These are phyloP conservation scores for Andrena cerasifolii DNA, from an alignment of 1,140 invertebrate species.

Conservation along the genomic window DNA sequence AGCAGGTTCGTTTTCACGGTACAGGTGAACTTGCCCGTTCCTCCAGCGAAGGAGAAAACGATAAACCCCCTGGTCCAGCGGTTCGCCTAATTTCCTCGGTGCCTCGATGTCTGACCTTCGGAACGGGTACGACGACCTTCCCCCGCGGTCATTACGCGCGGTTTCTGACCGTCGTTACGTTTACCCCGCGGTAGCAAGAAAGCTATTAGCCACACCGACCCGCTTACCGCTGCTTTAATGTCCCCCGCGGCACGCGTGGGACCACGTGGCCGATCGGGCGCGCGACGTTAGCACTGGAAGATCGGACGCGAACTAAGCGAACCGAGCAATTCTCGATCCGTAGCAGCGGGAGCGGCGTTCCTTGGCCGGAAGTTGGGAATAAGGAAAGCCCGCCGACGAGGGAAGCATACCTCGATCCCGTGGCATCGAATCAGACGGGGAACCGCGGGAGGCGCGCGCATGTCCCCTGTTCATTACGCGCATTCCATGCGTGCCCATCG, in stretches of 20 bases:
- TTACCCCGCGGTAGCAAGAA: background rate
- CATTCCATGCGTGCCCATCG: background rate
- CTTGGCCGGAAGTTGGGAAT: background rate
- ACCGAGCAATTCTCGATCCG: background rate
- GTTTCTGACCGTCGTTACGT: background rate
- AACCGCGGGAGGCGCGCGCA: background rate
- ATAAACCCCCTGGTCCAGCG: background rate
- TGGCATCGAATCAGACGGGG: background rate
- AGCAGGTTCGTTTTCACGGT: background rate
- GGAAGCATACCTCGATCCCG: background rate
- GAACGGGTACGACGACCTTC: background rate
- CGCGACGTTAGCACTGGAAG: background rate
- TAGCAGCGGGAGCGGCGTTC: background rate
- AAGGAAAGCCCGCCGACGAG: background rate
- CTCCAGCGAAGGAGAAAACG: too few species aligned
- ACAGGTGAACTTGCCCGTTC: constrained; percentile 1
- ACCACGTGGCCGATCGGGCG: constrained; percentile 36
- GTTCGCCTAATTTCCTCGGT: constrained; percentile 13
- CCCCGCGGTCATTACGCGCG: background rate
- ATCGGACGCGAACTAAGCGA: background rate
- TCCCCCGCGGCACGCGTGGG: background rate
- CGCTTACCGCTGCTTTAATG: background rate
- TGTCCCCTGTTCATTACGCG: background rate
- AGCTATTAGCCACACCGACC: background rate
- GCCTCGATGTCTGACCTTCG: background rate